Conservation (phyloP, 1,140 invertebrate genomes). For the Nasonia giraulti region DNA sequence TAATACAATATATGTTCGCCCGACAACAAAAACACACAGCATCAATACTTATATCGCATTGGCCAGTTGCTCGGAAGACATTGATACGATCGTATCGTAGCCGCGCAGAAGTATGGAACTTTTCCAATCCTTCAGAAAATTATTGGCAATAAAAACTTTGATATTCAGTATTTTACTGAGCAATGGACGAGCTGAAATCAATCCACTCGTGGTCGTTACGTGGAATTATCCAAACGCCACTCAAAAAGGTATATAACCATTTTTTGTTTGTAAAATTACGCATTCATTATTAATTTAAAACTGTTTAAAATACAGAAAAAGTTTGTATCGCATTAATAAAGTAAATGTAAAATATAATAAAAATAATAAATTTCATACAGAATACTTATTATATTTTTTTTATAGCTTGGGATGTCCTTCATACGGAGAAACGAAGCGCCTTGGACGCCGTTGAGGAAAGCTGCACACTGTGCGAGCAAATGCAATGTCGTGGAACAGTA, state of each 20-base stretch:
- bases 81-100: constrained; percentile 1
- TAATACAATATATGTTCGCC: constrained; percentile 1
- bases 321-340: too few relatives aligned
- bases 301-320: not conserved
- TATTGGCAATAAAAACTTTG: not conserved
- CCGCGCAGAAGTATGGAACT: constrained; percentile 9
- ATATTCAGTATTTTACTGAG: not conserved
- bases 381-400: constrained; percentile 57
- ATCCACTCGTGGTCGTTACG: constrained; percentile 78
- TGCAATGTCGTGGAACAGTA: constrained; percentile 94
- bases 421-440: constrained; percentile 74
- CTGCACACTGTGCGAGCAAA: constrained; percentile 87
- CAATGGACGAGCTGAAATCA: not conserved
- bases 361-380: too few relatives aligned
- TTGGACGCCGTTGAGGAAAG: constrained; percentile 91
- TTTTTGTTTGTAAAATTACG: not conserved
- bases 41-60: not conserved
- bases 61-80: constrained; percentile 24
- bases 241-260: constrained; percentile 71
- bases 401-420: constrained; percentile 84
- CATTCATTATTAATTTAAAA: not conserved
- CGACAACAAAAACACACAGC: not conserved
- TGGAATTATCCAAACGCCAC: constrained; percentile 78
- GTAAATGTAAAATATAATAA: too few relatives aligned
- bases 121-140: not conserved